Conservation (phyloP, 2,797 vertebrate genomes). For the Diceros bicornis region DNA sequence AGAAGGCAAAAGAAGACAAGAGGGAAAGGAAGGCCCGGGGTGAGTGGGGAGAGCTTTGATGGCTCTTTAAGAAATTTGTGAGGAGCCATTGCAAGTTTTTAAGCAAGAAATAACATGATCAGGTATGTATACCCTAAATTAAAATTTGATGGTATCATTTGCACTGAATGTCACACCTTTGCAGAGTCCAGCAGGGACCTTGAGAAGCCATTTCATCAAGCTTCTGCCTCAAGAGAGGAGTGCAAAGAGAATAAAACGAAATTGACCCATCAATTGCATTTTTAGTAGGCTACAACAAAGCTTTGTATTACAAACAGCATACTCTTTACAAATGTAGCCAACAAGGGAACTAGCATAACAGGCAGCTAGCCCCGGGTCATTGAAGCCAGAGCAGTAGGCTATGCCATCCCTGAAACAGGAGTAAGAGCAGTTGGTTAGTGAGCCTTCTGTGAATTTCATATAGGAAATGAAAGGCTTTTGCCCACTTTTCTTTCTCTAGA, state of each 20-base stretch:
- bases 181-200: background rate
- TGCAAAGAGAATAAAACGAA: slow-evolving; percentile 11
- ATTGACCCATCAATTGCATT: background rate
- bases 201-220: background rate
- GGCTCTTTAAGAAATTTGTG: background rate
- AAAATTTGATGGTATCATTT: background rate
- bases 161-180: background rate
- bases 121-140: background rate
- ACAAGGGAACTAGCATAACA: background rate
- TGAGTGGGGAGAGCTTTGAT: background rate
- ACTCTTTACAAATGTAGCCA: background rate
- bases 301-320: background rate
- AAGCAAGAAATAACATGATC: background rate
- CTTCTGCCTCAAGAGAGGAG: background rate
- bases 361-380: background rate
- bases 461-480: background rate
- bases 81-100: background rate
- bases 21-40: background rate
- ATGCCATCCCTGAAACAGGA: background rate
- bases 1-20: background rate
- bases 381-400: background rate
- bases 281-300: background rate
- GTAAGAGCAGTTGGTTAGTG: background rate
- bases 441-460: background rate
- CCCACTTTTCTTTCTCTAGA: background rate